Evolutionary conservation across 1,140 invertebrate genomes (phyloP).

Genomic region (Caenorhabditis tropicalis): DNA sequence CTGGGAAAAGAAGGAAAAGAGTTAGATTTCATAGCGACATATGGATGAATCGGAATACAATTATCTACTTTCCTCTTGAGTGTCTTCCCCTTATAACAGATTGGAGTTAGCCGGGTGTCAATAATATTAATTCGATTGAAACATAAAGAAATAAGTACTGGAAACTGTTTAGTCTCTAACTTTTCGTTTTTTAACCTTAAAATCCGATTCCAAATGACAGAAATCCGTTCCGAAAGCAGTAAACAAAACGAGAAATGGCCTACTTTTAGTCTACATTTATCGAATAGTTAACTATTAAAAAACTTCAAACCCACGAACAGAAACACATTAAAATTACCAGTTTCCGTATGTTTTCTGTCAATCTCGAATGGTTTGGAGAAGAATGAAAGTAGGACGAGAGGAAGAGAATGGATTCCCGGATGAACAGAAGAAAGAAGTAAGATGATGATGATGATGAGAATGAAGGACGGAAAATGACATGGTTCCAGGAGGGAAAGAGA

Average conservation of each 20-base stretch:
- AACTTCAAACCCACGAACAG: neutral
- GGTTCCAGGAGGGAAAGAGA: neutral
- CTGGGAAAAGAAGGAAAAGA: neutral
- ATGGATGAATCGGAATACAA: constrained; percentile 4
- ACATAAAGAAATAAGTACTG: too few relatives aligned
- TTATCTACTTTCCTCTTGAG: constrained; percentile 20
- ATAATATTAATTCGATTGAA: neutral
- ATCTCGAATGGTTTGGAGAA: neutral
- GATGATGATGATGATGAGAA: neutral
- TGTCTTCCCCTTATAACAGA: neutral
- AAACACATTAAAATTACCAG: constrained; percentile 37
- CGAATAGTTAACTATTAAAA: neutral
- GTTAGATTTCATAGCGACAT: constrained; percentile 23
- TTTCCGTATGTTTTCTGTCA: constrained; percentile 3
- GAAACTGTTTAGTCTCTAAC: neutral
- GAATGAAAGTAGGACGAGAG: neutral
- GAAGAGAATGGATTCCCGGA: neutral
- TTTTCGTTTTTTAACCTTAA: too few relatives aligned
- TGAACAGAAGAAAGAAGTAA: neutral
- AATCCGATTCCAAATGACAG: too few relatives aligned
- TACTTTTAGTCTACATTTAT: neutral
- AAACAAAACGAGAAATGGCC: too few relatives aligned
- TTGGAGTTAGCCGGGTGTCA: constrained; percentile 13
- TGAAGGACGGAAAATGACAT: constrained; percentile 12
- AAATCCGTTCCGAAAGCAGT: too few relatives aligned